Evolutionary conservation across 2,113 vertebrate species (phyloP), one percentile per base, ranked within the genome.

Genomic region (Leptocoma aspasia): DNA sequence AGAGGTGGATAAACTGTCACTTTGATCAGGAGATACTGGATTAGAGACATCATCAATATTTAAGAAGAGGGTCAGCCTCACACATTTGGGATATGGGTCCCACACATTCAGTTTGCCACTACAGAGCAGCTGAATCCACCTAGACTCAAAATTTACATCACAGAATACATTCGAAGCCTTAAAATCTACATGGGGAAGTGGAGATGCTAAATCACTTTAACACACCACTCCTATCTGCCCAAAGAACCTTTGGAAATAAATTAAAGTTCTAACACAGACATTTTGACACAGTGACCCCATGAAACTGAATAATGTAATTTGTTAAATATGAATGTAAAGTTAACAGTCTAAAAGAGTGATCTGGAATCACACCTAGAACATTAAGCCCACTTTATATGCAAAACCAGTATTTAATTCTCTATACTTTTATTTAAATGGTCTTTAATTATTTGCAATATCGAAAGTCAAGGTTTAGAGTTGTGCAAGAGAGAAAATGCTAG

Each of bases 241-340:
- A 96, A 87, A 96, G 95, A 92, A 93, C 84, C 95, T 95, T 66
- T 91, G 86, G 61, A 98, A 97, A 97, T 97, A 98, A 97, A 98
- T 97, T 97, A 95, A 98, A 97, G 93, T 97, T 96, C 95, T 97
- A 97, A 97, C 90, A 96, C 96, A 98, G 97, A 97, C 96, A 97
- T 97, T 98, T 97, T 97, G 97, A 98, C 96, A 97, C 94, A 94
- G 54, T 96, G 96, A 98, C 96, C 97, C 96, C 97, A 97, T 97
- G 97, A 98, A 98, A 97, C 97, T 97, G 97, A 97, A 96, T 97
- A 97, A 98, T 97, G 96, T 96, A 94, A 94, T 97, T 97, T 97
- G 96, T 97, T 97, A 97, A 97, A 97, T 97, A 95, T 91, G 95
- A 93, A 97, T 97, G 95, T 84, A 96, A 97, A 96, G 92, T 89